Evolutionary conservation across 2,888 invertebrate genomes (phyloP).

Genomic region (Ctena decussata): DNA sequence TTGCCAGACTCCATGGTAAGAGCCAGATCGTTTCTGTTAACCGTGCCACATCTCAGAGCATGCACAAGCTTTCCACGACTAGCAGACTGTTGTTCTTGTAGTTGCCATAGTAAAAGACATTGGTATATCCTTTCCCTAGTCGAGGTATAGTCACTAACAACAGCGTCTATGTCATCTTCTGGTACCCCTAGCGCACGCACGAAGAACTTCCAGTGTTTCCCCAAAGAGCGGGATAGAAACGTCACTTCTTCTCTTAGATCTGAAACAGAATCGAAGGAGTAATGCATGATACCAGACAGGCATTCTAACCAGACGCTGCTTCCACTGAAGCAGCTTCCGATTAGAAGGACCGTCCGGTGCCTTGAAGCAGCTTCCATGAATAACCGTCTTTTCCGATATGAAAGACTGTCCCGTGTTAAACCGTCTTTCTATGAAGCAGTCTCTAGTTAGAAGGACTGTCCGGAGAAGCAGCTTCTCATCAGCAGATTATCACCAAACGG

Average conservation of each 20-base stretch:
- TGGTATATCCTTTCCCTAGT: conserved; percentile 74
- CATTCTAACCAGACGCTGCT: too few species aligned
- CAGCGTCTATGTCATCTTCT: conserved; percentile 69
- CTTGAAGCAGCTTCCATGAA: too few species aligned
- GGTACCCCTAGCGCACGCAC: conserved; percentile 68
- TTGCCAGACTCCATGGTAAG: conserved; percentile 49
- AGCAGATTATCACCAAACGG: too few species aligned
- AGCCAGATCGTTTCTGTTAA: conserved; percentile 69
- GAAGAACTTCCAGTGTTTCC: conserved; percentile 75
- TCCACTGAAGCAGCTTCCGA: too few species aligned
- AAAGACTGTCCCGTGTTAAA: too few species aligned
- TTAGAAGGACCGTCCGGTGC: too few species aligned
- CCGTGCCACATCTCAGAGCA: conserved; percentile 60
- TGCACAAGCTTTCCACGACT: conserved; percentile 58
- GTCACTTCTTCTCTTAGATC: conserved; percentile 69
- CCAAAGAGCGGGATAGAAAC: conserved; percentile 67
- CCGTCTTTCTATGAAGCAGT: too few species aligned
- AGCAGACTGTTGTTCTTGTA: conserved; percentile 62
- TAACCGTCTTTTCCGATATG: too few species aligned
- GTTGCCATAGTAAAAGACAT: conserved; percentile 67
- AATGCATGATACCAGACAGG: too few species aligned
- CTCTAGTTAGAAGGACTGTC: too few species aligned
- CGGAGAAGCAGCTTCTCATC: too few species aligned
- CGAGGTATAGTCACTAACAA: conserved; percentile 61
- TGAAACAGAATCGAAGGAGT: too few species aligned